These are phyloP conservation scores for Zaprionus gabonicus DNA, from an alignment of 1,140 invertebrate genomes.

Conservation along the genomic window DNA sequence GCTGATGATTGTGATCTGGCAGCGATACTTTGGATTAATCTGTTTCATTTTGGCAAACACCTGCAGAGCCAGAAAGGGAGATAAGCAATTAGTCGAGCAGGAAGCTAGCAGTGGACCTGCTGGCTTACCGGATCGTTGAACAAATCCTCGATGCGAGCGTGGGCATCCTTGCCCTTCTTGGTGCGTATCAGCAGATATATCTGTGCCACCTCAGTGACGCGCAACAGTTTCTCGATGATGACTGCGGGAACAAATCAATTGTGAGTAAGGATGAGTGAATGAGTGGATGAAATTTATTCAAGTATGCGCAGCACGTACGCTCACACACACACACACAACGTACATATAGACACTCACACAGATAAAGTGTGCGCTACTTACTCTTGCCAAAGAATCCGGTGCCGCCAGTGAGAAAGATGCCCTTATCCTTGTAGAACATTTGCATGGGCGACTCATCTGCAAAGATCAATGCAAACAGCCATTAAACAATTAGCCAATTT, in stretches of 20 bases:
- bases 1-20: constrained; percentile 86
- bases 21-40: constrained; percentile 86
- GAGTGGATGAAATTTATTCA: neutral
- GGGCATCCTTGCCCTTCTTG: constrained; percentile 90
- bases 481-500: constrained; percentile 82
- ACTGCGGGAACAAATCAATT: constrained; percentile 74
- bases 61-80: constrained; percentile 64
- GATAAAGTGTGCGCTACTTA: constrained; percentile 80
- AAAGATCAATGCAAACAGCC: constrained; percentile 81
- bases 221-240: constrained; percentile 92
- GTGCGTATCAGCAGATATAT: constrained; percentile 91
- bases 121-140: constrained; percentile 87
- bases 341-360: neutral
- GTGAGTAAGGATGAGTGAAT: neutral
- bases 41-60: constrained; percentile 86
- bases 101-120: neutral
- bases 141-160: constrained; percentile 87
- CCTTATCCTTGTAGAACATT: constrained; percentile 87
- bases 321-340: neutral
- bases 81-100: constrained; percentile 6
- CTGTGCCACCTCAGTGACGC: constrained; percentile 90
- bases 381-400: constrained; percentile 93
- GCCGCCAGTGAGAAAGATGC: constrained; percentile 89
- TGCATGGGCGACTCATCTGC: constrained; percentile 85
- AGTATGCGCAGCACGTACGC: constrained; percentile 68